Conservation (phyloP, 2,888 invertebrate species). For the Anagyrus pseudococci region DNA sequence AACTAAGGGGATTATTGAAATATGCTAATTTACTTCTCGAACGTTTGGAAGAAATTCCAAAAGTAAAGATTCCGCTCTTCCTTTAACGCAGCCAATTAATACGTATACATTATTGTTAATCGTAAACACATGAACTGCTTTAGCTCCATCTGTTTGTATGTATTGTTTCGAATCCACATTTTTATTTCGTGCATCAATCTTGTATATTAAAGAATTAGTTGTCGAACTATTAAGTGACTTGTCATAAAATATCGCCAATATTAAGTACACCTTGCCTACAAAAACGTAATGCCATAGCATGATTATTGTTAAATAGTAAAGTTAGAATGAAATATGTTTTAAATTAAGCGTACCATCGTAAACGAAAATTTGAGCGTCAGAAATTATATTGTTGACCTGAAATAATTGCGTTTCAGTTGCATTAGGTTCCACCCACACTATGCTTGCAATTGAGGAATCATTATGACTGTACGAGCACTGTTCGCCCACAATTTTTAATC, state of each 20-base stretch:
- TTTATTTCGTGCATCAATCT: conserved; percentile 41
- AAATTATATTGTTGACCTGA: conserved; percentile 46
- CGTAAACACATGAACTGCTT: conserved; percentile 45
- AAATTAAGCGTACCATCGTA: conserved; percentile 13
- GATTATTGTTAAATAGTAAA: not conserved
- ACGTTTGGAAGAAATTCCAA: conserved; percentile 41
- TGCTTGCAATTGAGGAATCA: conserved; percentile 43
- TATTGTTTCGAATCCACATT: conserved; percentile 40
- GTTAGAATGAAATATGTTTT: too few species aligned
- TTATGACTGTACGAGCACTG: conserved; percentile 41
- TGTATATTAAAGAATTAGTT: conserved; percentile 47
- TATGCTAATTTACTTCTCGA: conserved; percentile 39
- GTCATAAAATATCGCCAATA: conserved; percentile 51
- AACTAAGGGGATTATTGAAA: conserved; percentile 1
- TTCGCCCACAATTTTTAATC: conserved; percentile 44
- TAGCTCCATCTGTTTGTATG: conserved; percentile 47
- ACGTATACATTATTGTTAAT: conserved; percentile 38
- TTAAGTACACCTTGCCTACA: conserved; percentile 46
- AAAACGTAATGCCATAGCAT: too few species aligned
- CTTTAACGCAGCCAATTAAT: conserved; percentile 45
- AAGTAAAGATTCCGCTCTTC: conserved; percentile 44
- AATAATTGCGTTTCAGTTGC: too few species aligned
- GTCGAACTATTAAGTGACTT: conserved; percentile 39
- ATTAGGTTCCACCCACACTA: conserved; percentile 46
- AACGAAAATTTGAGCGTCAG: conserved; percentile 45